Percentiles rank a stretch among this genome's conserved stretches.
Conservation (phyloP, 2,888 invertebrate genomes). For the Metallyticus violacea region DNA sequence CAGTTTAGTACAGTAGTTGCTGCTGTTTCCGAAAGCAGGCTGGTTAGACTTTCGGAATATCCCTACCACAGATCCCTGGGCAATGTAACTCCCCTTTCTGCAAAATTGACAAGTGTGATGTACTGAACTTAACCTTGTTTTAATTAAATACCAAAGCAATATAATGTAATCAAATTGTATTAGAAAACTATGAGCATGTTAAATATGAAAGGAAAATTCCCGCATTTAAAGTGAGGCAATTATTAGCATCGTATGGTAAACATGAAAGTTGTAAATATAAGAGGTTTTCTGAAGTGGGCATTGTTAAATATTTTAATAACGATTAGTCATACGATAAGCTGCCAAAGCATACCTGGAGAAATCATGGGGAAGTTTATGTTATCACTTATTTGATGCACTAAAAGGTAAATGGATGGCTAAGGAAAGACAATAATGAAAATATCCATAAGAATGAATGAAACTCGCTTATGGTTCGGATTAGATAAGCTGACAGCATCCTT, state of each 20-base stretch:
- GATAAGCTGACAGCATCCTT: conserved; percentile 42
- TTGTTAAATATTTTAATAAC: background rate
- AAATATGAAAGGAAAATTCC: too few relatives aligned
- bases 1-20: background rate
- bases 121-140: too few relatives aligned
- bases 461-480: conserved; percentile 44
- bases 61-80: background rate
- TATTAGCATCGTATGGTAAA: background rate
- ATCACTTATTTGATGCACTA: background rate
- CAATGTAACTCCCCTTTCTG: background rate
- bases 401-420: background rate
- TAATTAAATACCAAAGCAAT: background rate
- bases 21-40: background rate
- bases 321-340: background rate
- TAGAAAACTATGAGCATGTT: background rate
- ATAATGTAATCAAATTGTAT: background rate
- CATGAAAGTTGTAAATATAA: background rate
- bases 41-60: background rate
- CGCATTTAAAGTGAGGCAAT: background rate
- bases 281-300: background rate
- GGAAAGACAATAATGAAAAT: background rate
- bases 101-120: background rate
- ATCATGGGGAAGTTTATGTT: background rate
- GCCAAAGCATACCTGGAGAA: background rate
- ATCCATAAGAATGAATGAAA: conserved; percentile 20